Base-by-base conservation (phyloP, 1,140 invertebrate genomes). In the Cotesia chilonis region DNA sequence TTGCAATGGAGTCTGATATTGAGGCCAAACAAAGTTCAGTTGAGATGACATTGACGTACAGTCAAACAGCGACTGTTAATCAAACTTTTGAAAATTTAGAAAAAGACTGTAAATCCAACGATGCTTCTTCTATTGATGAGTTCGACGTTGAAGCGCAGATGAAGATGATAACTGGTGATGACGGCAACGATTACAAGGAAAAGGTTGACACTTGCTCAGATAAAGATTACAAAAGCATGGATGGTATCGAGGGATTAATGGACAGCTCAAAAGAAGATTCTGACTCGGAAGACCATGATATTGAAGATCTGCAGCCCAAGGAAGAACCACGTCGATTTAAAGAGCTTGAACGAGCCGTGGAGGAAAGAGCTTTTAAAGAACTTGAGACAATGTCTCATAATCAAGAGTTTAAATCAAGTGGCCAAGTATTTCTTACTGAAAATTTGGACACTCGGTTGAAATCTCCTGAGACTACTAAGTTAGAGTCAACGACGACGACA, bases 221-320 rank as follows among this genome's bases (percentile, higher is more conserved):
- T 14, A 81, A 78, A 54, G 83, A 83, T 60, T 72, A 74, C 47
- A 81, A 85, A 65, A 84, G 81, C n/a, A 80, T 86, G 72, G 84
- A 86, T 57, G 85, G 84, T 0, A 83, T 86, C 35, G 85, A 87
- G 60, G 85, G 85, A 1, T 37, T 87, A 6, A 86, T 87, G 84
- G 86, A 87, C 10, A 87, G 84, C 36, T 85, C 84, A 0, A 86
- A 86, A 57, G 85, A 87, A 67, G 85, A 87, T 66, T 87, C 84
- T 0, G 86, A 85, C 1, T 82, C 80, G 0, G 85, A 87, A 7
- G 81, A 85, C 10, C 79, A 77, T 7, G 81, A 84, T 0, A 74
- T 82, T 2, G 82, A 83, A 1, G 82, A 84, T 37, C 14, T 77
- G 1, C 80, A 83, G 3, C 75, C 71, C 36, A 67, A 72, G 7